These are phyloP conservation scores for Trissolcus brochymenae DNA, from an alignment of 2,888 invertebrate species.

Conservation along the genomic window DNA sequence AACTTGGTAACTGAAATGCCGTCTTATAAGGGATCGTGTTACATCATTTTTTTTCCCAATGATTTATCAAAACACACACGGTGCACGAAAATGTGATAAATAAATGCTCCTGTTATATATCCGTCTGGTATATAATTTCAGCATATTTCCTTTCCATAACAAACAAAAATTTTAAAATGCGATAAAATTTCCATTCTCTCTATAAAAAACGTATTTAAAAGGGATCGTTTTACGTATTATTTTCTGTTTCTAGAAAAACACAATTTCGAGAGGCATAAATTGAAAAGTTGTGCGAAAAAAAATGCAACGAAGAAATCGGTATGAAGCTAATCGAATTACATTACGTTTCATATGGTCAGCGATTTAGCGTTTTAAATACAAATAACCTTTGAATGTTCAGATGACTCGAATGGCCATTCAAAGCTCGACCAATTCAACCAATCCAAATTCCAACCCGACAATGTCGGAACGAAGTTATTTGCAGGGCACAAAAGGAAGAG, in stretches of 20 bases:
- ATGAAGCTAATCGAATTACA: conserved; percentile 22
- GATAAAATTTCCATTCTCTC: too few relatives aligned
- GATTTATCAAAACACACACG: conserved; percentile 15
- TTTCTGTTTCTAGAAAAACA: too few relatives aligned
- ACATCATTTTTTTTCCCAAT: conserved; percentile 28
- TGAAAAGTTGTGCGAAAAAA: neutral
- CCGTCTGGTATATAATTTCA: too few relatives aligned
- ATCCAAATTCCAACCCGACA: conserved; percentile 30
- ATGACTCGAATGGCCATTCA: conserved; percentile 40
- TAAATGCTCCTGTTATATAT: conserved; percentile 24
- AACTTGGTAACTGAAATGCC: too few relatives aligned
- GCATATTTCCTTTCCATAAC: too few relatives aligned
- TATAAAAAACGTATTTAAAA: too few relatives aligned
- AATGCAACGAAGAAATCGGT: neutral
- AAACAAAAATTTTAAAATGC: too few relatives aligned
- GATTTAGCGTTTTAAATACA: conserved; percentile 16
- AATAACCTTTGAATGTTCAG: conserved; percentile 32
- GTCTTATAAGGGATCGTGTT: conserved; percentile 3
- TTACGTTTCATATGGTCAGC: conserved; percentile 10
- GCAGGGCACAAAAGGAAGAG: conserved; percentile 28
- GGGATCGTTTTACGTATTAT: too few relatives aligned
- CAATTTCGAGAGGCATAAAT: neutral
- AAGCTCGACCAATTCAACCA: conserved; percentile 26
- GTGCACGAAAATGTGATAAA: conserved; percentile 20
- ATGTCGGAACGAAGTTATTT: conserved; percentile 35